Evolutionary conservation across 2,113 vertebrate species (phyloP).

Genomic region (Neolamprologus brichardi): DNA sequence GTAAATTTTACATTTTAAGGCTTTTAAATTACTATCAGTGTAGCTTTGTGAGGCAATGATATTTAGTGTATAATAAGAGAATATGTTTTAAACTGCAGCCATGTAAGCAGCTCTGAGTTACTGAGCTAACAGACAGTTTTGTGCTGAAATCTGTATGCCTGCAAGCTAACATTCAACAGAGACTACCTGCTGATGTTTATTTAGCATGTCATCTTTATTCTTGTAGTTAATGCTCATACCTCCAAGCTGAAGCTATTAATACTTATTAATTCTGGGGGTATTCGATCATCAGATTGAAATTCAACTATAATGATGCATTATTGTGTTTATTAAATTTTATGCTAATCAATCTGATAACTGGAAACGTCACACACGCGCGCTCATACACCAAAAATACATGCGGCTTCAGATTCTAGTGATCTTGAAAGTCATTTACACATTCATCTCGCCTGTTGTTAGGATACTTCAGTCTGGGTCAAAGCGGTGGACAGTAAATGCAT

Average conservation of each 20-base stretch:
- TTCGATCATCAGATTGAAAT: background rate
- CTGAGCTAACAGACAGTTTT: background rate
- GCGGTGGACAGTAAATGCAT: background rate
- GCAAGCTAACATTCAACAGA: background rate
- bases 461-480: background rate
- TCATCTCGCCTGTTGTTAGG: background rate
- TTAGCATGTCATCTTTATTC: background rate
- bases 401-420: background rate
- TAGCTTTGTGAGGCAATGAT: background rate
- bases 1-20: background rate
- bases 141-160: background rate
- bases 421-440: background rate
- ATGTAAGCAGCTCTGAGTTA: background rate
- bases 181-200: background rate
- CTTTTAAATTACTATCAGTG: background rate
- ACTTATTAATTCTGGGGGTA: background rate
- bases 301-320: background rate
- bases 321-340: background rate
- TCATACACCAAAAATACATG: background rate
- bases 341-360: background rate
- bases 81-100: background rate
- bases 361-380: rapidly evolving
- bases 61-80: background rate
- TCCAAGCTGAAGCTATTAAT: background rate
- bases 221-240: background rate